Percentiles rank a stretch among this genome's conserved stretches.
phyloP scores from a whole-genome alignment of 2,113 vertebrate species.

The Takifugu bimaculatus region DNA sequence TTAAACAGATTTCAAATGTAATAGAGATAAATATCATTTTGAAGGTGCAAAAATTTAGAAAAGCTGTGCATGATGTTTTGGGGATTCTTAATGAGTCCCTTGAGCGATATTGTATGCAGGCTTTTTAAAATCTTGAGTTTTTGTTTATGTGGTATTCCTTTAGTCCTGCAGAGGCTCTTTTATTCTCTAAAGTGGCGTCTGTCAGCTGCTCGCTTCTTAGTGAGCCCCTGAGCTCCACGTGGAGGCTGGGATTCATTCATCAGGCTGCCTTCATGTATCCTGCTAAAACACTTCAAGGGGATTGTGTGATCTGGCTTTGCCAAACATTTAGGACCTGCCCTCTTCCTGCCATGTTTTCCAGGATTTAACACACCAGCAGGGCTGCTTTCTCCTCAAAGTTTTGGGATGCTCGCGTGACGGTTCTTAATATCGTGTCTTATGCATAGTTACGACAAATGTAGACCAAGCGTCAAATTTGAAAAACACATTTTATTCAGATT shows the following conservation, averaged over 20 bases:
- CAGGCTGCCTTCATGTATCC: slow-evolving; percentile 18
- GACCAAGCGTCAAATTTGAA: too few relatives aligned
- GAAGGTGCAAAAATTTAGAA: too few relatives aligned
- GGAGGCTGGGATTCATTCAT: slow-evolving; percentile 22
- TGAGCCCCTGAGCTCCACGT: slow-evolving; percentile 26
- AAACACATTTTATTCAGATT: too few relatives aligned
- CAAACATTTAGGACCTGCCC: slow-evolving; percentile 5
- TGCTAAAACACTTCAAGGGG: slow-evolving; percentile 32
- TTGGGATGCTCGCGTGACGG: too few relatives aligned
- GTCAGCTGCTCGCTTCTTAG: slow-evolving; percentile 70
- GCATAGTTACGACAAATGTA: too few relatives aligned
- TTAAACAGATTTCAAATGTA: too few relatives aligned
- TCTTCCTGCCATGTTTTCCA: background rate
- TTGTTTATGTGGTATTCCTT: background rate
- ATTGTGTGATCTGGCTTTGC: slow-evolving; percentile 17
- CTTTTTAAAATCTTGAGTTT: slow-evolving; percentile 60
- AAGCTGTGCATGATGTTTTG: too few relatives aligned
- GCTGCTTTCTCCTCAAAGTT: too few relatives aligned
- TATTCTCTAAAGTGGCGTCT: slow-evolving; percentile 62
- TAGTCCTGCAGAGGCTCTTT: slow-evolving; percentile 30
- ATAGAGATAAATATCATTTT: too few relatives aligned
- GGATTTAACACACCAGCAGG: too few relatives aligned
- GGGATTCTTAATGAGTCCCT: too few relatives aligned
- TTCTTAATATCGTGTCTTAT: too few relatives aligned
- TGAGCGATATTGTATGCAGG: slow-evolving; percentile 26